These are phyloP conservation scores for Betta splendens DNA, from an alignment of 2,797 vertebrate genomes.

Conservation along the genomic window DNA sequence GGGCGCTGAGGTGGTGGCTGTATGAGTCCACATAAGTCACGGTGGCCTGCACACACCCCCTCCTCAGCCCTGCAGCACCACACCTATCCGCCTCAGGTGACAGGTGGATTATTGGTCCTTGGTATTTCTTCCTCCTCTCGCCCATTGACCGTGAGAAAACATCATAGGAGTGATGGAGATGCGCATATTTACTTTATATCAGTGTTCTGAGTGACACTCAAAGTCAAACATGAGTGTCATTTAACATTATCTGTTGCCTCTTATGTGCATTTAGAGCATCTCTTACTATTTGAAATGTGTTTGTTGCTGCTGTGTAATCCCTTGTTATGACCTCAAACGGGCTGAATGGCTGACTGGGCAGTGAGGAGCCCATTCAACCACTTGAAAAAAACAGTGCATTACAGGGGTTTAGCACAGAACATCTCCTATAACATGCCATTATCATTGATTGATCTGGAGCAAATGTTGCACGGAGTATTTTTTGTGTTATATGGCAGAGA, in stretches of 20 bases:
- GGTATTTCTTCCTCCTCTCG: conserved; percentile 65
- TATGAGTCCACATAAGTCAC: conserved; percentile 80
- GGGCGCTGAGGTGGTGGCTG: conserved; percentile 77
- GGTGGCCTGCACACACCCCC: conserved; percentile 74
- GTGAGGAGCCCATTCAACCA: conserved; percentile 59
- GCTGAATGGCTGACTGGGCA: conserved; percentile 50
- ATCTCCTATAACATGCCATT: conserved; percentile 23
- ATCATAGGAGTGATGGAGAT: neutral
- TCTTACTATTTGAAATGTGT: conserved; percentile 44
- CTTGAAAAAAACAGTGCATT: conserved; percentile 67
- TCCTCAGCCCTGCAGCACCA: conserved; percentile 69
- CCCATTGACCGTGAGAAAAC: conserved; percentile 56
- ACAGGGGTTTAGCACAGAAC: conserved; percentile 49
- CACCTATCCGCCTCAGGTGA: conserved; percentile 77
- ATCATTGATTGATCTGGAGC: conserved; percentile 22
- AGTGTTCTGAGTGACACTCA: neutral
- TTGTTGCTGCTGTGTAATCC: conserved; percentile 77
- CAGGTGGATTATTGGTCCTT: conserved; percentile 70
- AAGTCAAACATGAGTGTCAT: neutral
- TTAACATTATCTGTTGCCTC: conserved; percentile 5
- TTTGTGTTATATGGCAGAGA: neutral
- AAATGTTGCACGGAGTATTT: conserved; percentile 8
- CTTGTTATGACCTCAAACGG: conserved; percentile 71
- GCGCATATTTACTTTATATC: neutral
- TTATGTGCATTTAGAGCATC: conserved; percentile 47